Evolutionary conservation across 2,888 invertebrate genomes (phyloP).

Genomic region (Platynereis dumerilii): DNA sequence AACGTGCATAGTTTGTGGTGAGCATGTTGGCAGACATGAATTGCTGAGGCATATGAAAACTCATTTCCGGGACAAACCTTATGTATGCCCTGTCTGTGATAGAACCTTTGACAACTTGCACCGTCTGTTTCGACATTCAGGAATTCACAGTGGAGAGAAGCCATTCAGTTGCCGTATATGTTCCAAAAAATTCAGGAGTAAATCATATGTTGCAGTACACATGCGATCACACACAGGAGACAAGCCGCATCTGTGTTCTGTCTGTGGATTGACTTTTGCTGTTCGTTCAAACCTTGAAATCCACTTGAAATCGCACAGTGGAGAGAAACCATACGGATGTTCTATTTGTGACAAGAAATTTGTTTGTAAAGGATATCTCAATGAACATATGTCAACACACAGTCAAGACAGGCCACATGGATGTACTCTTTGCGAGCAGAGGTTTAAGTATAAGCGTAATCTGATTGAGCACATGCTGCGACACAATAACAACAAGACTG

Average conservation of each 20-base stretch:
- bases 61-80: no score
- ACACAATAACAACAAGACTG: no score
- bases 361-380: no score
- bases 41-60: no score
- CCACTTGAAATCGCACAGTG: conserved; percentile 12
- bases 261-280: conserved; percentile 32
- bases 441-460: no score
- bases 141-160: conserved; percentile 20
- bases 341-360: no score
- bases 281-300: conserved; percentile 33
- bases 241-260: conserved; percentile 30
- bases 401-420: not conserved
- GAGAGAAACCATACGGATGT: not conserved
- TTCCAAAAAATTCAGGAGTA: conserved; percentile 9
- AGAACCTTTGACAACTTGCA: no score
- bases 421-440: not conserved
- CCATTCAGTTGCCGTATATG: conserved; percentile 17
- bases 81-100: no score
- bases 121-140: no score
- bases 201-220: conserved; percentile 26
- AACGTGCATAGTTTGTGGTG: no score
- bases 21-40: no score
- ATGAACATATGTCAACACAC: not conserved
- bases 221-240: conserved; percentile 34
- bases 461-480: no score